Conservation (phyloP, 92 coral and sea anemone species). For the Desmophyllum pertusum region DNA sequence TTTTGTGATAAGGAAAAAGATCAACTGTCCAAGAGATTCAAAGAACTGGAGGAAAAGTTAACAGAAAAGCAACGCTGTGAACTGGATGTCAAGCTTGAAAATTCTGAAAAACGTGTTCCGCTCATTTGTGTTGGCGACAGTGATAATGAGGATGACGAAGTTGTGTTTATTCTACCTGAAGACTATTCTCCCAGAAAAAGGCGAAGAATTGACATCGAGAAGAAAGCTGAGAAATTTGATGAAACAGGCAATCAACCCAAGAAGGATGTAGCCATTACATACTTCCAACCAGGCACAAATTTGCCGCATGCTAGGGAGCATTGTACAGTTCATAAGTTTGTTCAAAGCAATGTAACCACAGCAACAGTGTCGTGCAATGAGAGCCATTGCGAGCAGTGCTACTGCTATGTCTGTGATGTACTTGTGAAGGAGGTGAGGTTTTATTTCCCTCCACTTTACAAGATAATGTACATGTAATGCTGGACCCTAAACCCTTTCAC, state of each 20-base stretch:
- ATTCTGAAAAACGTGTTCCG: slow-evolving; percentile 10
- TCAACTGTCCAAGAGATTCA: slow-evolving; percentile 45
- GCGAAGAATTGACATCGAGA: slow-evolving; percentile 43
- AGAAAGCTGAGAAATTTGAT: slow-evolving; percentile 15
- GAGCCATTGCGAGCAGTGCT: slow-evolving; percentile 72
- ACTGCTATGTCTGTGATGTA: slow-evolving; percentile 82
- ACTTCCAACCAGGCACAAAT: slow-evolving; percentile 51
- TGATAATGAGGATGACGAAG: slow-evolving; percentile 66
- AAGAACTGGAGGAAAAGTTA: slow-evolving; percentile 45
- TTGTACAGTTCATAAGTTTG: slow-evolving; percentile 64
- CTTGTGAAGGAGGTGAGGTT: slow-evolving; percentile 64
- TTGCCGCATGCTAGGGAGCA: slow-evolving; percentile 82
- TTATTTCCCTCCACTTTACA: no score
- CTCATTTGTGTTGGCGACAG: slow-evolving; percentile 58
- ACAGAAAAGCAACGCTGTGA: slow-evolving; percentile 38
- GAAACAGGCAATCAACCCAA: slow-evolving; percentile 6
- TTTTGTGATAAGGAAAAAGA: slow-evolving; percentile 70
- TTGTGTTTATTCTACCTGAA: slow-evolving; percentile 79
- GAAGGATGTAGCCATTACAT: slow-evolving; percentile 60
- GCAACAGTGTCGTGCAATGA: slow-evolving; percentile 67
- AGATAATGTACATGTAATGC: no score
- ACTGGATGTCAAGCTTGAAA: slow-evolving; percentile 60
- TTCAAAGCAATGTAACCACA: slow-evolving; percentile 59
- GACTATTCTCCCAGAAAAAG: slow-evolving; percentile 80
- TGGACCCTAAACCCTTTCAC: no score